Percentiles rank a stretch among this genome's conserved stretches.
Evolutionary conservation across 2,113 vertebrate genomes (phyloP).

Genomic region (Chrysemys picta): DNA sequence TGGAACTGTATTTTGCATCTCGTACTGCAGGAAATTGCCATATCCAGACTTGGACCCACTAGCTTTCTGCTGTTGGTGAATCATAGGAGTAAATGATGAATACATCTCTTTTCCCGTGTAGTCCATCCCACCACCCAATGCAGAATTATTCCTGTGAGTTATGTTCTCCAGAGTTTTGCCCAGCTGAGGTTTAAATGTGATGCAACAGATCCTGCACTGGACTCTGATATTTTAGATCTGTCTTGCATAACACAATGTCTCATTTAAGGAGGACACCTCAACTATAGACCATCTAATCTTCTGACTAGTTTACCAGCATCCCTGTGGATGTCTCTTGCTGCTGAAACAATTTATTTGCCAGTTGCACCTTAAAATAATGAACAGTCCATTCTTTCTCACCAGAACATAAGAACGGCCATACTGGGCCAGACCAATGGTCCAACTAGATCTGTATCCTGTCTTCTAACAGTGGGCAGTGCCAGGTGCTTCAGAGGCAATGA

Average conservation of each 20-base stretch:
- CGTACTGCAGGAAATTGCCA: not conserved
- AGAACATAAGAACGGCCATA: not conserved
- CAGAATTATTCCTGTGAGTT: not conserved
- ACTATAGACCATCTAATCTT: not conserved
- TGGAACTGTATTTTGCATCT: not conserved
- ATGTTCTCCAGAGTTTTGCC: not conserved
- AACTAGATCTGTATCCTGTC: no score
- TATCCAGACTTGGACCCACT: not conserved
- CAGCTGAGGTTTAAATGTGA: no score
- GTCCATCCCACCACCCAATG: not conserved
- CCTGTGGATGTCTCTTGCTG: not conserved
- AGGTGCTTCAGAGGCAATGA: no score
- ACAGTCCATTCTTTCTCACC: not conserved
- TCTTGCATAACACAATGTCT: no score
- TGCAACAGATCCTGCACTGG: no score
- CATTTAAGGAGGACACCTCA: not conserved
- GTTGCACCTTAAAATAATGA: conserved; percentile 27
- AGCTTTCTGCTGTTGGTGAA: not conserved
- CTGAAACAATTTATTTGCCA: conserved; percentile 24
- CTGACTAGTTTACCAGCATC: not conserved
- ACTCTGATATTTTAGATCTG: no score
- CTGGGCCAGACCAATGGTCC: no score
- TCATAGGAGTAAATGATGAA: not conserved
- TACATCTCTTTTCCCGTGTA: not conserved
- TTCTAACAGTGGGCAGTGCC: no score